Evolutionary conservation across 2,888 invertebrate species (phyloP).

Genomic region (Harpalus rubripes): DNA sequence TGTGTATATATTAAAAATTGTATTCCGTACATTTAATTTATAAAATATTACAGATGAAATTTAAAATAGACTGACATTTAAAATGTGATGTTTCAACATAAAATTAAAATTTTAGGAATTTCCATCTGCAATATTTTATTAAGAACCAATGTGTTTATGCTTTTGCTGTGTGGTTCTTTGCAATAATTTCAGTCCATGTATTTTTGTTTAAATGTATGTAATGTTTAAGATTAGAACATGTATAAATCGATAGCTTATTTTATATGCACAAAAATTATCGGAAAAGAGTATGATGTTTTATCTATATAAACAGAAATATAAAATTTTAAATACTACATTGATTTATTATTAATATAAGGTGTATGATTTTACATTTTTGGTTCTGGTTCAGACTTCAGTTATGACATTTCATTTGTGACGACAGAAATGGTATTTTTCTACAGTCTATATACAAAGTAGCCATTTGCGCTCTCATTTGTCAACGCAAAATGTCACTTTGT

Average conservation of each 20-base stretch:
- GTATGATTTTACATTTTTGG: too few species aligned
- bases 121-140: constrained; percentile 31
- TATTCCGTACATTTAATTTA: constrained; percentile 23
- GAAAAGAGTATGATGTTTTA: constrained; percentile 55
- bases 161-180: constrained; percentile 52
- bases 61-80: constrained; percentile 44
- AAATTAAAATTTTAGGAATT: constrained; percentile 23
- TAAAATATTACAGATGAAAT: constrained; percentile 43
- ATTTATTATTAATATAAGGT: too few species aligned
- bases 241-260: constrained; percentile 57
- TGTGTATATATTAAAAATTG: neutral
- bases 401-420: too few species aligned
- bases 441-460: too few species aligned
- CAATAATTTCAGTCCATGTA: neutral
- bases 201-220: constrained; percentile 39
- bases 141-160: constrained; percentile 23
- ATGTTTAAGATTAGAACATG: constrained; percentile 24
- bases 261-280: constrained; percentile 60
- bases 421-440: too few species aligned
- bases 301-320: constrained; percentile 60
- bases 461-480: too few species aligned
- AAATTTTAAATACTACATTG: constrained; percentile 52
- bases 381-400: too few species aligned
- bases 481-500: too few species aligned
- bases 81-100: constrained; percentile 29